Base-by-base conservation (phyloP, 2,113 vertebrate genomes). In the Brienomyrus brachyistius region DNA sequence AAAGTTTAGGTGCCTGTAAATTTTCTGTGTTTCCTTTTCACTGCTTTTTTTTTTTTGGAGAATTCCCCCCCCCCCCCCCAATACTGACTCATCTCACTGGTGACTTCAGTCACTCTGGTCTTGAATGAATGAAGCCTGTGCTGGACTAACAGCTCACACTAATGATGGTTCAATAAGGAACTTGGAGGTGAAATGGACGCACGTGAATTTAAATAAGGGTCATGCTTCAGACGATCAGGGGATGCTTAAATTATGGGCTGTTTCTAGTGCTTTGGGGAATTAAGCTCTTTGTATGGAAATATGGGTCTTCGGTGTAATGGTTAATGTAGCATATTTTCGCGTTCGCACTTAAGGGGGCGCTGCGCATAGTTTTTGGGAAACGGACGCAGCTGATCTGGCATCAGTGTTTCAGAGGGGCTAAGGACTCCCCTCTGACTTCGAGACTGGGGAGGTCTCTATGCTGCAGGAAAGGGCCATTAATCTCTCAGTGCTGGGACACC, bases 401-500 rank as follows among this genome's bases (percentile, higher is more conserved):
- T 86, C 47, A 51, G 83, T 27, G 45, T 50, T 50, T 23, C 45
- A 13, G 48, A 85, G 47, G 83, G 21, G 9, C 83, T 85, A 27
- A 48, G n/a, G 45, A 45, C 48, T 77, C 70, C 70, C 47, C 15
- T 40, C 40, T 40, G 40, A 40, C 40, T 40, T 40, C 40, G 40
- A 40, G 48, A 86, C 19, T 48, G 45, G 47, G 45, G 83, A 17
- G 23, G 48, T 40, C 70, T 59, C 56, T 88, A 1, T 88, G 86
- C 89, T 62, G 82, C n/a, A 48, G 84, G 84, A 89, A 21, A 48
- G 27, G 54, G 31, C 45, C 31, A 10, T 89, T 70, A 19, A 45
- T 89, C 47, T 89, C 74, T 66, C 50, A 70, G 83, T 52, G 54
- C 88, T 88, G 85, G 77, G 17, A 23, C 80, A 50, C 88, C 21